Evolutionary conservation across 2,797 vertebrate genomes (phyloP).

Genomic region (Denticeps clupeoides): DNA sequence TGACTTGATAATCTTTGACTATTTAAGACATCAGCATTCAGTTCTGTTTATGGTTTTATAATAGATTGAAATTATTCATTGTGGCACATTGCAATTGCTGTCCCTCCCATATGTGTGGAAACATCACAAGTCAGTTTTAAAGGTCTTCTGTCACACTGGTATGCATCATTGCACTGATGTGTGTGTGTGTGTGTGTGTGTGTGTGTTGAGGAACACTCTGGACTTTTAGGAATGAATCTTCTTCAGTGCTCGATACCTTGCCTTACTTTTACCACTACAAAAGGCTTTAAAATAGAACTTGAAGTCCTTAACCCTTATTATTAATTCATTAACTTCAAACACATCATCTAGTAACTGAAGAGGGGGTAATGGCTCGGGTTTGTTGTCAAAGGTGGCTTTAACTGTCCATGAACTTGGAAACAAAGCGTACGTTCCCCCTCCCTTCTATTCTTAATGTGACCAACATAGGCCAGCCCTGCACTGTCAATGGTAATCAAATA

Average conservation of each 20-base stretch:
- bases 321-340: constrained; percentile 81
- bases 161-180: too few relatives aligned
- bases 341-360: constrained; percentile 73
- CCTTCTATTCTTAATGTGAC: constrained; percentile 68
- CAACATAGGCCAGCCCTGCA: constrained; percentile 61
- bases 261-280: constrained; percentile 45
- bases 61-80: too few relatives aligned
- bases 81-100: too few relatives aligned
- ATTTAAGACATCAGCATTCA: too few relatives aligned
- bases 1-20: too few relatives aligned
- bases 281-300: constrained; percentile 71
- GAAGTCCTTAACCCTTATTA: constrained; percentile 83
- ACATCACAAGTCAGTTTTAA: too few relatives aligned
- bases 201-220: background rate
- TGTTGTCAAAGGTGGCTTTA: constrained; percentile 76
- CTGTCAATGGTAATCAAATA: constrained; percentile 77
- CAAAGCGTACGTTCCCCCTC: constrained; percentile 53
- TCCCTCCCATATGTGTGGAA: too few relatives aligned
- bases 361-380: constrained; percentile 70
- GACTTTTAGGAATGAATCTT: constrained; percentile 34
- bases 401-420: constrained; percentile 77
- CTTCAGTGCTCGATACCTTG: constrained; percentile 33
- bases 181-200: background rate
- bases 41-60: too few relatives aligned
- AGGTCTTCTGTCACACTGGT: too few relatives aligned